Conservation (phyloP, 2,888 invertebrate species). For the Helobdella robusta region DNA sequence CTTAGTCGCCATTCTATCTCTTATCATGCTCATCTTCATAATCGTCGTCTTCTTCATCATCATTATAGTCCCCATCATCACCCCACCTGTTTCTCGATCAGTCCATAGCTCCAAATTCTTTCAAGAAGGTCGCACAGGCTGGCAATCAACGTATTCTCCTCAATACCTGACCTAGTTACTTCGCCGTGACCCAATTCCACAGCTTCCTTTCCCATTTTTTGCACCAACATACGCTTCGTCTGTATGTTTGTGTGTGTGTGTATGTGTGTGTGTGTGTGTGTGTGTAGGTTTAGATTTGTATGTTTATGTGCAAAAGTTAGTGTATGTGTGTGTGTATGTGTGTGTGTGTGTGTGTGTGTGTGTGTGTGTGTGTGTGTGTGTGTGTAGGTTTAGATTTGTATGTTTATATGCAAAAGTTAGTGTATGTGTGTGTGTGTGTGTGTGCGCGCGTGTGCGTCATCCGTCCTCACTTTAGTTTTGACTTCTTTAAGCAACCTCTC, state of each 20-base stretch:
- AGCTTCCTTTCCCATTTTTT: constrained; percentile 92
- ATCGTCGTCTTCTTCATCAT: too few relatives aligned
- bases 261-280: too few relatives aligned
- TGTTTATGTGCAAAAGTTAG: too few relatives aligned
- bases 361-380: neutral
- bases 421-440: neutral
- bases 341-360: neutral
- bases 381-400: neutral
- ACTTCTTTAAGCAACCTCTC: constrained; percentile 82
- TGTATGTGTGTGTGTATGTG: neutral
- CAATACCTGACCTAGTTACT: constrained; percentile 59
- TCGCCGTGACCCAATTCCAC: constrained; percentile 76
- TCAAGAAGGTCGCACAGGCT: constrained; percentile 92
- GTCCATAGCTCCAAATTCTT: constrained; percentile 91
- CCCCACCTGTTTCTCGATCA: constrained; percentile 75
- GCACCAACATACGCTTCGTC: constrained; percentile 96
- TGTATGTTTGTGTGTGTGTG: too few relatives aligned
- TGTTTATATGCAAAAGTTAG: neutral
- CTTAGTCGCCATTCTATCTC: too few relatives aligned
- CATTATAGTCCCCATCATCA: too few relatives aligned
- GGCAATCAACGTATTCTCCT: constrained; percentile 96
- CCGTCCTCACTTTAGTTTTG: constrained; percentile 51
- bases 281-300: too few relatives aligned
- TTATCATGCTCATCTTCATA: too few relatives aligned
- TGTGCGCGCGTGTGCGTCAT: too few relatives aligned